Conservation (phyloP, 2,113 vertebrate genomes). For the Caranx melampygus region DNA sequence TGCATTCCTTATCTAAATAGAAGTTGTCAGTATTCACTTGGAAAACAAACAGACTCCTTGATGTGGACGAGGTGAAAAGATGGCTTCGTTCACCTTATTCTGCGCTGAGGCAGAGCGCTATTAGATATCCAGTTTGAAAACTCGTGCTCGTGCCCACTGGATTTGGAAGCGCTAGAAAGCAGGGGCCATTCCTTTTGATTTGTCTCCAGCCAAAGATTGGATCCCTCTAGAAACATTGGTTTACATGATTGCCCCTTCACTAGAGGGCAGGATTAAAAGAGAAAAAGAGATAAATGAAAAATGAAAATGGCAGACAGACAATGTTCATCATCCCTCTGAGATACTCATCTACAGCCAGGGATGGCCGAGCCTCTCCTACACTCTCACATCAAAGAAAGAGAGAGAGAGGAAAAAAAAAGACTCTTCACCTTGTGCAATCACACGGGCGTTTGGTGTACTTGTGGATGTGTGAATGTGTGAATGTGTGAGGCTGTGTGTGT, state of each 20-base stretch:
- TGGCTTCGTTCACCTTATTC: conserved; percentile 34
- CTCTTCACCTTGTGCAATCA: conserved; percentile 67
- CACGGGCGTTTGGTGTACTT: conserved; percentile 51
- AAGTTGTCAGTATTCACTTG: conserved; percentile 5
- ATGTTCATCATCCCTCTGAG: conserved; percentile 59
- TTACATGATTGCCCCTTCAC: conserved; percentile 53
- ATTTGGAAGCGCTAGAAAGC: conserved; percentile 49
- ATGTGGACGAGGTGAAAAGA: conserved; percentile 25
- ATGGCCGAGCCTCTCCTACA: conserved; percentile 40
- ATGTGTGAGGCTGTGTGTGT: conserved; percentile 48
- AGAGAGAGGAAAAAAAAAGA: conserved; percentile 7
- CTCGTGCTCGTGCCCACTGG: conserved; percentile 18
- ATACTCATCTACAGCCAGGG: conserved; percentile 61
- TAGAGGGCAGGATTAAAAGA: conserved; percentile 45
- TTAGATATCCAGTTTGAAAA: conserved; percentile 32
- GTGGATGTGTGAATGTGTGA: conserved; percentile 47
- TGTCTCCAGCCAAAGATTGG: conserved; percentile 49
- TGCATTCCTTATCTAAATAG: conserved; percentile 2
- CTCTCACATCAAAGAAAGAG: conserved; percentile 57
- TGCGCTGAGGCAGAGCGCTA: conserved; percentile 28
- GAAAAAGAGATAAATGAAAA: conserved; percentile 53
- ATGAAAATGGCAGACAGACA: conserved; percentile 64
- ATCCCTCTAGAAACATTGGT: conserved; percentile 51
- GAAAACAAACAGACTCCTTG: conserved; percentile 27
- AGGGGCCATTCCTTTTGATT: conserved; percentile 45